Conservation (phyloP, 2,888 invertebrate species). For the Sturmia bella region DNA sequence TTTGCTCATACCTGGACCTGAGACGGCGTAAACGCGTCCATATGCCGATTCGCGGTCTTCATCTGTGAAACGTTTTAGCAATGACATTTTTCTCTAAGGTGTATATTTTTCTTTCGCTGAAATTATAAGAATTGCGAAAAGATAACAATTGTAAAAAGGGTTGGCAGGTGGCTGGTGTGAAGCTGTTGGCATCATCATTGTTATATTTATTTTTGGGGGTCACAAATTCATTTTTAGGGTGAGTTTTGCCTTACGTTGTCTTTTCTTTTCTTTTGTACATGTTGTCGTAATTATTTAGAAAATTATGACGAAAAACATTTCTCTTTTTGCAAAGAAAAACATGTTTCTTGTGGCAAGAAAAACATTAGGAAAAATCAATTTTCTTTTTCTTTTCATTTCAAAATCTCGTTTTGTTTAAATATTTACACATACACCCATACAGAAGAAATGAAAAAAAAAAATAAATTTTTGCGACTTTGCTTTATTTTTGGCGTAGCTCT, state of each 20-base stretch:
- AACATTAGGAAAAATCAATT: slow-evolving; percentile 30
- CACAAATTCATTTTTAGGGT: slow-evolving; percentile 26
- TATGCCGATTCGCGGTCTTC: slow-evolving; percentile 93
- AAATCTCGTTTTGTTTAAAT: slow-evolving; percentile 10
- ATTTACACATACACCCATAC: too few relatives aligned
- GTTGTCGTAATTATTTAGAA: slow-evolving; percentile 40
- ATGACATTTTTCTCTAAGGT: slow-evolving; percentile 83
- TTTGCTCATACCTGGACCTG: slow-evolving; percentile 93
- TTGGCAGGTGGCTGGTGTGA: slow-evolving; percentile 14
- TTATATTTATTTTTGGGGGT: slow-evolving; percentile 31
- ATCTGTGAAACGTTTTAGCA: slow-evolving; percentile 88
- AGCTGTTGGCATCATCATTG: background rate
- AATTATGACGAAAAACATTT: background rate
- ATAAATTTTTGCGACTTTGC: background rate
- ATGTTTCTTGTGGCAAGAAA: slow-evolving; percentile 24
- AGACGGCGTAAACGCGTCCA: slow-evolving; percentile 98
- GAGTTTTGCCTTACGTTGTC: background rate
- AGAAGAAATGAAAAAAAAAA: background rate
- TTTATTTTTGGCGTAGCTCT: background rate
- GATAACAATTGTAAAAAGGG: background rate
- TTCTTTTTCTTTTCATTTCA: slow-evolving; percentile 6
- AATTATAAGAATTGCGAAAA: background rate
- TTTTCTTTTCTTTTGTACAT: slow-evolving; percentile 15
- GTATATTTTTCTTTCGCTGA: background rate
- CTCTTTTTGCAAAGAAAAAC: slow-evolving; percentile 19